Percentiles rank a stretch among this genome's conserved stretches.
phyloP scores from a whole-genome alignment of 2,888 invertebrate genomes.

The Dicyrtoma fusca region DNA sequence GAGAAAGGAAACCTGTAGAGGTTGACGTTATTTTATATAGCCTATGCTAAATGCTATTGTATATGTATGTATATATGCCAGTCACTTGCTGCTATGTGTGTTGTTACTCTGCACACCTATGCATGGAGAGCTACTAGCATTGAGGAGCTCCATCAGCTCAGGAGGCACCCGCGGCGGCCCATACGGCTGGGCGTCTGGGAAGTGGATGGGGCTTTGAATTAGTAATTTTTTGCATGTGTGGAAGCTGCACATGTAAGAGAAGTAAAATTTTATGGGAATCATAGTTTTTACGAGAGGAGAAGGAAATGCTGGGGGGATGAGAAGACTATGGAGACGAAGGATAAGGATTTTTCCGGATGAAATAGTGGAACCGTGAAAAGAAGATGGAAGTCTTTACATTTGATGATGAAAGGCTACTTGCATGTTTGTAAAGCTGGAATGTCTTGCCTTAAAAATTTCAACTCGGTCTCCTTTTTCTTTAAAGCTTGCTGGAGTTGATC shows the following conservation, averaged over 20 bases:
- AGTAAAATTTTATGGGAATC: background rate
- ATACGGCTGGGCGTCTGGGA: too few relatives aligned
- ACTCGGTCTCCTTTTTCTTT: slow-evolving; percentile 4
- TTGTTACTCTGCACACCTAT: too few relatives aligned
- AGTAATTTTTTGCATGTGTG: background rate
- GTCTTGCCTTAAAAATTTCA: slow-evolving; percentile 1
- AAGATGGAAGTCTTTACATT: slow-evolving; percentile 8
- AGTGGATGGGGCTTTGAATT: background rate
- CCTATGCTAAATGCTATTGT: too few relatives aligned
- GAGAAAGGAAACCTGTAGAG: too few relatives aligned
- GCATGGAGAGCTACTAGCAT: too few relatives aligned
- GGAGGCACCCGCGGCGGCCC: too few relatives aligned
- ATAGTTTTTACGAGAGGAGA: background rate
- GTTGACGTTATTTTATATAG: too few relatives aligned
- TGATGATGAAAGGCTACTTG: slow-evolving; percentile 7
- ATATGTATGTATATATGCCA: too few relatives aligned
- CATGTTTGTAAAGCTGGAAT: slow-evolving; percentile 9
- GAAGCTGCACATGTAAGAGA: background rate
- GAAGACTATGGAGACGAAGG: background rate
- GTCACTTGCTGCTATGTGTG: too few relatives aligned
- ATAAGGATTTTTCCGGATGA: background rate
- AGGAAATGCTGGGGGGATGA: background rate
- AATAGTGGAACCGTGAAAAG: slow-evolving; percentile 8
- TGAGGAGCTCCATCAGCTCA: too few relatives aligned
- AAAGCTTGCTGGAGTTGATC: slow-evolving; percentile 26